Evolutionary conservation across 2,113 vertebrate species (phyloP).

Genomic region (Percina caprodes): DNA sequence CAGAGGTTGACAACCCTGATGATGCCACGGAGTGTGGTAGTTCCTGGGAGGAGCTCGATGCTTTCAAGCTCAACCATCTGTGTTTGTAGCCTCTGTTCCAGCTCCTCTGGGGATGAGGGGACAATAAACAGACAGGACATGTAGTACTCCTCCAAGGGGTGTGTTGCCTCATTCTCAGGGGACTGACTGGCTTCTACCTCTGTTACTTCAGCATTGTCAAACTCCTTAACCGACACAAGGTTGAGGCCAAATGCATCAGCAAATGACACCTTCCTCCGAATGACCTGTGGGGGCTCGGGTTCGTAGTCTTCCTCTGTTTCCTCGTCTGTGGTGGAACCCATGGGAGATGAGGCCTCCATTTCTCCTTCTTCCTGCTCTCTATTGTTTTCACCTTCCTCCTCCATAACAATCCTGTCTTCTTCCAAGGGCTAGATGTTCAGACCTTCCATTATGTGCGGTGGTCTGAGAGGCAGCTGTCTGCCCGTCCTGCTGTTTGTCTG

Average conservation of each 20-base stretch:
- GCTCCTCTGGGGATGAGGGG: slow-evolving; percentile 86
- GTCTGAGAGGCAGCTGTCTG: slow-evolving; percentile 67
- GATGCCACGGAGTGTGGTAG: slow-evolving; percentile 87
- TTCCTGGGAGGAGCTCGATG: slow-evolving; percentile 85
- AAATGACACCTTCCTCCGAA: slow-evolving; percentile 93
- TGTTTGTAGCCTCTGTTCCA: slow-evolving; percentile 85
- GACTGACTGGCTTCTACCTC: slow-evolving; percentile 59
- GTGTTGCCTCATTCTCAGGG: slow-evolving; percentile 63
- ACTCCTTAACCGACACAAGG: slow-evolving; percentile 96
- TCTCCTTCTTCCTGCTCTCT: slow-evolving; percentile 78
- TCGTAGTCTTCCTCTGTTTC: slow-evolving; percentile 84
- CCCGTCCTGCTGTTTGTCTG: slow-evolving; percentile 68
- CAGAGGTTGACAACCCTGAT: slow-evolving; percentile 93
- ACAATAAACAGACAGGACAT: slow-evolving; percentile 88
- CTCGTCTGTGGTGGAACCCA: slow-evolving; percentile 85
- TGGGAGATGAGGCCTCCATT: slow-evolving; percentile 80
- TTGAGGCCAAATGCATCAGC: slow-evolving; percentile 95
- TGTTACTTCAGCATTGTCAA: slow-evolving; percentile 83
- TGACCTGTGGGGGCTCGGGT: slow-evolving; percentile 73
- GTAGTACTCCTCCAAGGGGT: slow-evolving; percentile 84
- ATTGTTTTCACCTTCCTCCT: slow-evolving; percentile 74
- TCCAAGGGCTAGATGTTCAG: slow-evolving; percentile 69
- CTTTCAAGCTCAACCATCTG: slow-evolving; percentile 91
- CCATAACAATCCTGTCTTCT: slow-evolving; percentile 64
- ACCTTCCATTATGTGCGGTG: slow-evolving; percentile 84